Evolutionary conservation across 2,113 vertebrate species (phyloP).

Genomic region (Ovis canadensis): DNA sequence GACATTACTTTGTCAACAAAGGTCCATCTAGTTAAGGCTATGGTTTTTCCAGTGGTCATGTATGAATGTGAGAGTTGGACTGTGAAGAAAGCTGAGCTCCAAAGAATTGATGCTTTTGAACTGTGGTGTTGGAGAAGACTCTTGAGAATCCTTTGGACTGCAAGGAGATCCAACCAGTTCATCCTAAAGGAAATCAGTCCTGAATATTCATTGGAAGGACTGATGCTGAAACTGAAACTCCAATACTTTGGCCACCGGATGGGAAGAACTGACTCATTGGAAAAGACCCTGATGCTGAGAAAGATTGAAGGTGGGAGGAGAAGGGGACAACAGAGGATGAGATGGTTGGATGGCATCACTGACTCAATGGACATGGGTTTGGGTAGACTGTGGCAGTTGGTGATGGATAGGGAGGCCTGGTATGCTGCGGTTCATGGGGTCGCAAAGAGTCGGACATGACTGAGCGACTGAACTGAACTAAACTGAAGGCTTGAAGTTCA

Average conservation of each 20-base stretch:
- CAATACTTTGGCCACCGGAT: not conserved
- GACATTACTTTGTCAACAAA: too few species aligned
- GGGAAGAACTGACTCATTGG: not conserved
- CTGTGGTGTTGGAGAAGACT: too few species aligned
- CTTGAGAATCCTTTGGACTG: too few species aligned
- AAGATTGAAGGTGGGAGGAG: not conserved
- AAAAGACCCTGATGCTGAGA: not conserved
- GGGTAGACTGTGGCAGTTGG: not conserved
- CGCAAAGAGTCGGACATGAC: not conserved
- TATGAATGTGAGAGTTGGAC: not conserved
- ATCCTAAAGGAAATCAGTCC: too few species aligned
- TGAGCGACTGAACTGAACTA: not conserved
- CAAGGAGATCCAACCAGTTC: too few species aligned
- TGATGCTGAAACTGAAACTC: not conserved
- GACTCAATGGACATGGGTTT: not conserved
- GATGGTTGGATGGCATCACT: not conserved
- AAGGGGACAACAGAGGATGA: not conserved
- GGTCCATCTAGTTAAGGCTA: not conserved
- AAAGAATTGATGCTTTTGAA: not conserved
- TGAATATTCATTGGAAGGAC: too few species aligned
- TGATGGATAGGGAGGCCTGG: not conserved
- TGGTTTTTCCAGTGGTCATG: not conserved
- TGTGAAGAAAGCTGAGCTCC: rapidly evolving
- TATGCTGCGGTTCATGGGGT: not conserved
- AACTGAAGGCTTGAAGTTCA: not conserved